Evolutionary conservation across 2,113 vertebrate genomes (phyloP).

Genomic region (Acanthisitta chloris): DNA sequence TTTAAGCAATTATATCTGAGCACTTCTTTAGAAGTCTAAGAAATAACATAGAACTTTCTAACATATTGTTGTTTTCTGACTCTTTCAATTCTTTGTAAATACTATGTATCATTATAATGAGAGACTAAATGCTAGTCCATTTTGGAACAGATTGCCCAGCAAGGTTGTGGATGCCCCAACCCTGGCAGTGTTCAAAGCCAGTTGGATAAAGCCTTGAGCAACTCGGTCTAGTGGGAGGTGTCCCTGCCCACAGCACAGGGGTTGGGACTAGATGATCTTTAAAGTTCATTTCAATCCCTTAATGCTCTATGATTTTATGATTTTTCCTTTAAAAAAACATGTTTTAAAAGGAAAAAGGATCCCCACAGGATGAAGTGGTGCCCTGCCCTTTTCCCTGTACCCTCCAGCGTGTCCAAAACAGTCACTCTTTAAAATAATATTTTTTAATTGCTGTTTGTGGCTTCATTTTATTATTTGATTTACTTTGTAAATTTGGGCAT

Average conservation of each 20-base stretch:
- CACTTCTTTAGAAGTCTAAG: slow-evolving; percentile 18
- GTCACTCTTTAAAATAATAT: not conserved
- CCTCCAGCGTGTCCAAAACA: not conserved
- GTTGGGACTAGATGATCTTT: no score
- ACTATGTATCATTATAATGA: not conserved
- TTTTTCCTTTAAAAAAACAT: slow-evolving; percentile 9
- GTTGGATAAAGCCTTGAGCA: no score
- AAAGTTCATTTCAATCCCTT: no score
- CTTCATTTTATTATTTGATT: not conserved
- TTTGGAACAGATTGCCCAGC: no score
- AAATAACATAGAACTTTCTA: slow-evolving; percentile 9
- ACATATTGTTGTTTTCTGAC: not conserved
- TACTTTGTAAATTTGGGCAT: not conserved
- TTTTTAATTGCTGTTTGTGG: not conserved
- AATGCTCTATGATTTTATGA: no score
- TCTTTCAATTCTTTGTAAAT: not conserved
- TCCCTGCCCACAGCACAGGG: no score
- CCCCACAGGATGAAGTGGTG: not conserved
- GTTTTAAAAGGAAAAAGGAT: slow-evolving; percentile 14
- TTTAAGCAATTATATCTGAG: slow-evolving; percentile 48
- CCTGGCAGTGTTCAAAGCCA: no score
- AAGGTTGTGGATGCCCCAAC: no score
- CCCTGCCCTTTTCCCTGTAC: not conserved
- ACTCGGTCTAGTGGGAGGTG: no score
- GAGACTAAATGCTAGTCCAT: not conserved